Evolutionary conservation across 2,113 vertebrate genomes (phyloP).

Genomic region (Leptocoma aspasia): DNA sequence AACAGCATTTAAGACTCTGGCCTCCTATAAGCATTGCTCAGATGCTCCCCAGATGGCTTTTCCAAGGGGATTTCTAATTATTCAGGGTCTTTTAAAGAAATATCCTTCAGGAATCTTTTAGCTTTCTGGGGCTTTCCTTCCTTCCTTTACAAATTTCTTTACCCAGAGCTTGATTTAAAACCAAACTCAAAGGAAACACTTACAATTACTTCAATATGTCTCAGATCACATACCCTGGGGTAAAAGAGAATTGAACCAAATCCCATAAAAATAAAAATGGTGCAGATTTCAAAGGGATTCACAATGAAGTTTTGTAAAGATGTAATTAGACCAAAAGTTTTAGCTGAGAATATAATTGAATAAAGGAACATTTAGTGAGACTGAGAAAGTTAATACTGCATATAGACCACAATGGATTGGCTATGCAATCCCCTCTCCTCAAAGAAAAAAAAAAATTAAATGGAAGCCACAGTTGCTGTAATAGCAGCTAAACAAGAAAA

Average conservation of each 20-base stretch:
- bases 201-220: conserved; percentile 8
- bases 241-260: background rate
- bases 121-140: conserved; percentile 15
- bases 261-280: background rate
- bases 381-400: background rate
- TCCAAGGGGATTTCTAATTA: conserved; percentile 27
- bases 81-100: background rate
- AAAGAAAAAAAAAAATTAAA: conserved; percentile 8
- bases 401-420: background rate
- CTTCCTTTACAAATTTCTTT: conserved; percentile 30
- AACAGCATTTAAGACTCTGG: background rate
- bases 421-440: background rate
- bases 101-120: background rate
- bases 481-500: background rate
- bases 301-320: background rate
- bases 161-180: background rate
- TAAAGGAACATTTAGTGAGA: background rate
- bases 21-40: background rate
- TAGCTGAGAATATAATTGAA: background rate
- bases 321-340: background rate
- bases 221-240: background rate
- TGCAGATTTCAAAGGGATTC: conserved; percentile 1
- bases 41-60: conserved; percentile 29
- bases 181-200: conserved; percentile 4
- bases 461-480: background rate